phyloP scores from a whole-genome alignment of 1,140 invertebrate species.

The Tetramorium alpestre region DNA sequence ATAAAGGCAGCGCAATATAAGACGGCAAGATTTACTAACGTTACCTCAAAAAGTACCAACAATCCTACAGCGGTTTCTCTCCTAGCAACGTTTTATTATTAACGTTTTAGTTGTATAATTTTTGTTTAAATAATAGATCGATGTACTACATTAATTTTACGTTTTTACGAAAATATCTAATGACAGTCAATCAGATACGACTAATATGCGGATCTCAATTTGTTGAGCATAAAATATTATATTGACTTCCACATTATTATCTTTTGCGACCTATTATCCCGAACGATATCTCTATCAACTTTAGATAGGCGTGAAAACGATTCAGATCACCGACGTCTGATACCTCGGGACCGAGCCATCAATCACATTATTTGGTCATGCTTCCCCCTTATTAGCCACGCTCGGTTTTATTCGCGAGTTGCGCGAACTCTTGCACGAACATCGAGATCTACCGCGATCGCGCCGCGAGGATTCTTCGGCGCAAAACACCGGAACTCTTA shows the following conservation, averaged over 20 bases:
- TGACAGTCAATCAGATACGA: not conserved
- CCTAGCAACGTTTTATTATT: not conserved
- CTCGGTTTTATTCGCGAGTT: slow-evolving; percentile 29
- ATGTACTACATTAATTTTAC: not conserved
- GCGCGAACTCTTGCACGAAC: slow-evolving; percentile 18
- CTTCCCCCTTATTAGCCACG: slow-evolving; percentile 34
- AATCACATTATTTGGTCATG: slow-evolving; percentile 47
- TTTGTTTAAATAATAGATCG: not conserved
- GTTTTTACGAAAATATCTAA: not conserved
- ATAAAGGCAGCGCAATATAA: slow-evolving; percentile 57
- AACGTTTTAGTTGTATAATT: not conserved
- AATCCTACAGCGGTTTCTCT: not conserved
- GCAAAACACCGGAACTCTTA: slow-evolving; percentile 52
- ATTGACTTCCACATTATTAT: not conserved
- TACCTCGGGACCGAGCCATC: slow-evolving; percentile 17
- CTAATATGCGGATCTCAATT: not conserved
- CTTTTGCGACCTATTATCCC: slow-evolving; percentile 1
- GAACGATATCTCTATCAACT: slow-evolving; percentile 15
- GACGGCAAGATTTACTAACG: slow-evolving; percentile 44
- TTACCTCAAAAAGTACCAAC: slow-evolving; percentile 22
- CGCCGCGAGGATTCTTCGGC: slow-evolving; percentile 17
- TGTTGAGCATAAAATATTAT: not conserved
- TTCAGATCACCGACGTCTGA: slow-evolving; percentile 11
- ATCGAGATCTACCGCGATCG: slow-evolving; percentile 18
- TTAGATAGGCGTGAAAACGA: slow-evolving; percentile 30